These are phyloP conservation scores for Drosophila aldrichi DNA, from an alignment of 2,888 invertebrate species.

Conservation along the genomic window DNA sequence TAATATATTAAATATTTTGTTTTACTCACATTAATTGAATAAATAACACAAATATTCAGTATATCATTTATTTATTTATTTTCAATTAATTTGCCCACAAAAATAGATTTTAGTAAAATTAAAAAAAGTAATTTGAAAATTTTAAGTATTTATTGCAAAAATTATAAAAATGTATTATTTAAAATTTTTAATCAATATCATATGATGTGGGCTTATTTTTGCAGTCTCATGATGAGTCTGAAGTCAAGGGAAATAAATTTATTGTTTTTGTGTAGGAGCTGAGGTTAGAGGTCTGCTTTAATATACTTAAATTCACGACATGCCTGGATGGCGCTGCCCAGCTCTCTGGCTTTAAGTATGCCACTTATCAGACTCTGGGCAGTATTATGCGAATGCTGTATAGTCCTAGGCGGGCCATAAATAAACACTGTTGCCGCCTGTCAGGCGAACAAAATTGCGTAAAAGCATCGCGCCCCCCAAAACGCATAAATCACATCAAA, in stretches of 20 bases:
- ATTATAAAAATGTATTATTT: too few species aligned
- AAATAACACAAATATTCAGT: too few species aligned
- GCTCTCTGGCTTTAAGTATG: conserved; percentile 39
- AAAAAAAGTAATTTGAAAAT: too few species aligned
- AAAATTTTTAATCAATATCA: too few species aligned
- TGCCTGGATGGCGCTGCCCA: conserved; percentile 4
- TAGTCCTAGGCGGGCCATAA: conserved; percentile 58
- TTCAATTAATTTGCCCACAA: too few species aligned
- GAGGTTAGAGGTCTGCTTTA: conserved; percentile 3
- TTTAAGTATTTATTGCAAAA: too few species aligned
- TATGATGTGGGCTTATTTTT: too few species aligned
- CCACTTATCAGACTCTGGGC: conserved; percentile 62
- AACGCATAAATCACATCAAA: conserved; percentile 68
- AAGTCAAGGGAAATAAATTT: not conserved
- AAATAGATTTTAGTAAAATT: too few species aligned
- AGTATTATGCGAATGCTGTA: conserved; percentile 35
- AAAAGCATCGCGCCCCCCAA: conserved; percentile 47
- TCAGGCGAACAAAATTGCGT: conserved; percentile 64
- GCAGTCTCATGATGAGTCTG: not conserved
- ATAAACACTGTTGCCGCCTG: conserved; percentile 69
- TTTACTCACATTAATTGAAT: too few species aligned
- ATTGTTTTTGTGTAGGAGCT: not conserved
- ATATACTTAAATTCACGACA: conserved; percentile 2
- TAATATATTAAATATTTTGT: too few species aligned
- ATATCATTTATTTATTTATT: too few species aligned